phyloP scores from a whole-genome alignment of 2,888 invertebrate genomes.

The Mesochorus sp. region DNA sequence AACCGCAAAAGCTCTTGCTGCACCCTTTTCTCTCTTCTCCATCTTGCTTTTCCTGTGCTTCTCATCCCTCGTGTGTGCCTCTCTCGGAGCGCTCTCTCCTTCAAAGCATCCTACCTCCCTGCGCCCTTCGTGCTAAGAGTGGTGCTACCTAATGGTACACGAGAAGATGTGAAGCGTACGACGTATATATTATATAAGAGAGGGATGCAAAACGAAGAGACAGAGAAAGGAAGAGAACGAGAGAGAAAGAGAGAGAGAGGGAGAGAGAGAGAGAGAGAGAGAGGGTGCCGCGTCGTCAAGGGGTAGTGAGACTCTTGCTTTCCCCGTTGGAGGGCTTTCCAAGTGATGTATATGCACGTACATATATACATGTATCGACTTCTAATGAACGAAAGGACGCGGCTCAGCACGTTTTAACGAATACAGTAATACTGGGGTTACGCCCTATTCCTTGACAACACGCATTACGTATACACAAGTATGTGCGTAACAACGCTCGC shows the following conservation, averaged over 20 bases:
- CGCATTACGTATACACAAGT: conserved; percentile 19
- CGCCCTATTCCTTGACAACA: conserved; percentile 10
- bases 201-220: too few species aligned
- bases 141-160: conserved; percentile 64
- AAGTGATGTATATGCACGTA: conserved; percentile 39
- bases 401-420: conserved; percentile 1
- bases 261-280: conserved; percentile 25
- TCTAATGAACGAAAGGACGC: conserved; percentile 3
- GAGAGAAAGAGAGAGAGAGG: conserved; percentile 54
- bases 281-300: conserved; percentile 60
- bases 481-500: conserved; percentile 47
- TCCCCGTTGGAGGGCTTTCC: conserved; percentile 52
- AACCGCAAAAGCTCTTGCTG: conserved; percentile 32
- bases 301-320: conserved; percentile 32
- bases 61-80: neutral
- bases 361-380: conserved; percentile 13
- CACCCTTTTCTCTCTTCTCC: conserved; percentile 21
- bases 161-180: conserved; percentile 46
- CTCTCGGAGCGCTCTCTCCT: conserved; percentile 46
- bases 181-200: neutral
- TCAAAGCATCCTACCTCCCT: conserved; percentile 42
- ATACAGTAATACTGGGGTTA: neutral
- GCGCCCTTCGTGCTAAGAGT: conserved; percentile 45
- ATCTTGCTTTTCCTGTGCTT: neutral
- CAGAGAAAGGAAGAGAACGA: conserved; percentile 46